Evolutionary conservation across 2,888 invertebrate genomes (phyloP).

Genomic region (Acrobasis repandana): DNA sequence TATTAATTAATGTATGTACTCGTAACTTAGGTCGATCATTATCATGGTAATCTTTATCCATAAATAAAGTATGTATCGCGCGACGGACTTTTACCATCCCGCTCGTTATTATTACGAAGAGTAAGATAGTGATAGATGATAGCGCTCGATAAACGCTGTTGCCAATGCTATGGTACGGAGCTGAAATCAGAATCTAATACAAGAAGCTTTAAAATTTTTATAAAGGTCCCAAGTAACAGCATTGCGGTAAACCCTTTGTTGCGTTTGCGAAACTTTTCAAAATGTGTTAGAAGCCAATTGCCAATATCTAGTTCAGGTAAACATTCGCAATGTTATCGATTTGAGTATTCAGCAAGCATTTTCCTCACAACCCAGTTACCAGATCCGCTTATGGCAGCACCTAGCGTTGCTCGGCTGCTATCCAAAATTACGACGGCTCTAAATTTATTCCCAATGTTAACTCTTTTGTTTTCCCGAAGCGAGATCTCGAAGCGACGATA

Average conservation of each 20-base stretch:
- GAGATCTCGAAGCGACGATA: slow-evolving; percentile 54
- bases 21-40: no score
- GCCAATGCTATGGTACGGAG: no score
- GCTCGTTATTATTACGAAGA: no score
- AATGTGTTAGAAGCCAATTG: slow-evolving; percentile 5
- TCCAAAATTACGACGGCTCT: slow-evolving; percentile 61
- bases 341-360: slow-evolving; percentile 4
- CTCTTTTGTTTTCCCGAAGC: slow-evolving; percentile 61
- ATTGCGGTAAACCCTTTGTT: neutral
- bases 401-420: slow-evolving; percentile 48
- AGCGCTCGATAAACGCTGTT: no score
- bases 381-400: slow-evolving; percentile 46
- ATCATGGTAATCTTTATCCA: no score
- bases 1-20: no score
- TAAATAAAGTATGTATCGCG: no score
- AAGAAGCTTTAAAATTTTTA: neutral
- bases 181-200: neutral
- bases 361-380: slow-evolving; percentile 21
- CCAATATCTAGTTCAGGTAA: slow-evolving; percentile 14
- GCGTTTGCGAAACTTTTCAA: neutral
- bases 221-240: neutral
- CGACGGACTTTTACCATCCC: no score
- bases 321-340: slow-evolving; percentile 50
- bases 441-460: slow-evolving; percentile 66
- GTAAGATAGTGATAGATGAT: no score